Evolutionary conservation across 2,797 vertebrate species (phyloP).

Genomic region (Cygnus olor): DNA sequence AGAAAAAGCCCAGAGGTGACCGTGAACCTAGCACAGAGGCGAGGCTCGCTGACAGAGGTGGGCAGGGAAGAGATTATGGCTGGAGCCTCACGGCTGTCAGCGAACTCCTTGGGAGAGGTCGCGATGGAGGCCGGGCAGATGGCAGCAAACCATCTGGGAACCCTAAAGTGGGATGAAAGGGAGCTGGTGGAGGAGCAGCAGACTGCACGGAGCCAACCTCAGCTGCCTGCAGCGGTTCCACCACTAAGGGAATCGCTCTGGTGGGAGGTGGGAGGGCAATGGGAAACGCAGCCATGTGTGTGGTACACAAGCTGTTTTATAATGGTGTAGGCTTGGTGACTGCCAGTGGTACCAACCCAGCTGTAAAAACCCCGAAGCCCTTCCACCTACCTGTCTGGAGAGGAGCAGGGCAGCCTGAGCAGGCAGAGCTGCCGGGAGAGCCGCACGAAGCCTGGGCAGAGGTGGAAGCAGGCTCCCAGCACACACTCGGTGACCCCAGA

Average conservation of each 20-base stretch:
- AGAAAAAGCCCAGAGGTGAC: background rate
- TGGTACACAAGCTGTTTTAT: background rate
- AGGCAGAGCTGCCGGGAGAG: background rate
- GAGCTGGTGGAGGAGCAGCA: background rate
- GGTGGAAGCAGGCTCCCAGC: rapidly evolving
- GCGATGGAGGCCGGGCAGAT: background rate
- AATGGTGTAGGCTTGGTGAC: background rate
- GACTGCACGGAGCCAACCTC: background rate
- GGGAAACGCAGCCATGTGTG: background rate
- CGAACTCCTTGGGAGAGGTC: background rate
- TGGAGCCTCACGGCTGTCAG: background rate
- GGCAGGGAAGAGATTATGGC: background rate
- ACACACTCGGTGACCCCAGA: background rate
- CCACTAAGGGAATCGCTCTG: background rate
- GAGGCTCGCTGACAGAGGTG: background rate
- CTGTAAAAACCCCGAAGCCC: background rate
- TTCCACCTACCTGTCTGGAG: background rate
- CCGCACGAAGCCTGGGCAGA: background rate
- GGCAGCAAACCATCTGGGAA: background rate
- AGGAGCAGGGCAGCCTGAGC: background rate
- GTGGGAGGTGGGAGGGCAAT: background rate
- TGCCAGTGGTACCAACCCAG: background rate
- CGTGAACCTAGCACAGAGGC: background rate
- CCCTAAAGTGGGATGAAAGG: background rate
- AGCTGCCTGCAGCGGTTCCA: background rate